A percentile compares a stretch with the other conserved stretches of the same genome.
These are phyloP conservation scores for Chionodraco myersi DNA, from an alignment of 2,113 vertebrate species.

Conservation along the genomic window DNA sequence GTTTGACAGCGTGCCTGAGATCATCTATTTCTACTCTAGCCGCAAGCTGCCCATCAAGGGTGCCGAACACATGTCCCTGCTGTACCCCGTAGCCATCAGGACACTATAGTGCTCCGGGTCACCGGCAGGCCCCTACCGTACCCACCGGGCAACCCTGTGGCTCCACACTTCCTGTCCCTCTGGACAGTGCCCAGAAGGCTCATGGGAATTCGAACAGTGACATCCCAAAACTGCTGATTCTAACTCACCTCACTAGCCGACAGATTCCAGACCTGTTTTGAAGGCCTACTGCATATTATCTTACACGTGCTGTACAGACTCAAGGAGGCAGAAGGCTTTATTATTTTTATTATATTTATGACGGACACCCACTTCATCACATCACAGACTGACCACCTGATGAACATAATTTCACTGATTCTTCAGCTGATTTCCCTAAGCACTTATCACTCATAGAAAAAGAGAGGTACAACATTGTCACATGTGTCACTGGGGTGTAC, in stretches of 20 bases:
- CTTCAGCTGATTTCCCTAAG: constrained; percentile 58
- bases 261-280: constrained; percentile 55
- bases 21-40: constrained; percentile 97
- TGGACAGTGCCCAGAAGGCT: constrained; percentile 34
- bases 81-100: constrained; percentile 96
- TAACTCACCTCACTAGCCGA: constrained; percentile 68
- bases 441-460: constrained; percentile 65
- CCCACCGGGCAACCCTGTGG: constrained; percentile 41
- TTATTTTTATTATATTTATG: constrained; percentile 77
- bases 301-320: constrained; percentile 48
- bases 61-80: constrained; percentile 97
- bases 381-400: constrained; percentile 56
- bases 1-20: constrained; percentile 96
- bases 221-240: constrained; percentile 68
- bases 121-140: constrained; percentile 48
- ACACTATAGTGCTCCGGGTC: constrained; percentile 87
- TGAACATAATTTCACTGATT: constrained; percentile 64
- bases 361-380: constrained; percentile 46
- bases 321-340: constrained; percentile 52
- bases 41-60: constrained; percentile 99
- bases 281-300: constrained; percentile 59
- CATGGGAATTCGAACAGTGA: constrained; percentile 54
- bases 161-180: constrained; percentile 23
- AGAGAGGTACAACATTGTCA: constrained; percentile 64
- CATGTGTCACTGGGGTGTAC: constrained; percentile 48